Base-by-base conservation (phyloP, 2,888 invertebrate genomes). In the Ceratothoa steindachneri region DNA sequence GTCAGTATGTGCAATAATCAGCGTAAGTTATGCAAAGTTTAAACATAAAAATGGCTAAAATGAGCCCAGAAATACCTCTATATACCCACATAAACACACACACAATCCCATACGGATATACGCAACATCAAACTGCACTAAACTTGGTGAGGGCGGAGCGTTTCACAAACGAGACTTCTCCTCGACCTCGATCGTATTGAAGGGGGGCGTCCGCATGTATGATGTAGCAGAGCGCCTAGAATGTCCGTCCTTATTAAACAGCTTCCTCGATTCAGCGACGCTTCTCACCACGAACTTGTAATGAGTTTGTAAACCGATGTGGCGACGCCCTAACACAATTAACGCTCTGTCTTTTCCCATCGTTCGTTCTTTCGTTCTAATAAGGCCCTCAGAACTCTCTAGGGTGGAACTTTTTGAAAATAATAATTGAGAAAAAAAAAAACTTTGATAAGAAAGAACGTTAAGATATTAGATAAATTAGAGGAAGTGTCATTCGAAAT, bases 381-480 rank as follows among this genome's bases (percentile, higher is more conserved):
- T 55, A 55, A 55, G 55, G 19, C 19, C 7, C 19, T 22, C 5
- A 55, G 24, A 12, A 55, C 55, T 55, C 55, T 12, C 55, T 7
- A 22, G 55, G 55, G 19, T 55, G 19, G 24, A 55, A 55, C 55
- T 55, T 55, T 55, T 55, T 55, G 55, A 55, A 55, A 55, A 55
- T 55, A 55, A 22, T 55, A 55, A 55, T 55, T 55, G 55, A 55
- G 55, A 55, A 19, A 22, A 19, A 19, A 22, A 19, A 22, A 22
- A 55, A 55, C 55, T 55, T 55, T 55, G 55, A 55, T 55, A 19
- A 55, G 55, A 55, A 55, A 7, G 55, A 22, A 55, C 55, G 55
- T 5, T n/a, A 19, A 19, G 55, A 55, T 55, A 55, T 55, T 55
- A 55, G 55, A 55, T 55, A 55, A 55, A 55, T 55, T 55, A 55